Percentiles rank a stretch among this genome's conserved stretches.
Evolutionary conservation across 2,797 vertebrate species (phyloP).

Genomic region (Tarsius wallacei): DNA sequence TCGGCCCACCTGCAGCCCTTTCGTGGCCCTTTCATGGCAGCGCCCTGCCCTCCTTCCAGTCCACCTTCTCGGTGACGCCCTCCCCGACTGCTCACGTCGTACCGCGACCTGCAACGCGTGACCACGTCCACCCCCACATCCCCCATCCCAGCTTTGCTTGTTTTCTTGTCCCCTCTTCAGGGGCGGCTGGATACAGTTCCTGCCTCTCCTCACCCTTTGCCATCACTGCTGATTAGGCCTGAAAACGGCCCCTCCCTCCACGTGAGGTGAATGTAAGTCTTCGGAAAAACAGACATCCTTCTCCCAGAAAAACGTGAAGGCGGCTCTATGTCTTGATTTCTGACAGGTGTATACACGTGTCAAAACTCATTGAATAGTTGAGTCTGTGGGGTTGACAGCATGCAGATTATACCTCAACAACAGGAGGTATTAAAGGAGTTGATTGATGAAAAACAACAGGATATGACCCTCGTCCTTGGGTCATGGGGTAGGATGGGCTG

Average conservation of each 20-base stretch:
- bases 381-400: background rate
- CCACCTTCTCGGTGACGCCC: background rate
- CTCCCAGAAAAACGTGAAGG: background rate
- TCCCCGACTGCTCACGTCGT: background rate
- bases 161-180: background rate
- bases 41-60: background rate
- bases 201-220: background rate
- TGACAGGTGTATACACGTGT: background rate
- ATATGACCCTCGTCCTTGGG: background rate
- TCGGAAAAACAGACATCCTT: background rate
- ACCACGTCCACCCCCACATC: background rate
- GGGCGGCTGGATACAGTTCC: background rate
- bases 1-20: accelerated
- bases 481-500: background rate
- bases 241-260: background rate
- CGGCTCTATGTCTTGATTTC: background rate
- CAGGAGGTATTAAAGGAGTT: background rate
- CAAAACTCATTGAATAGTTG: background rate
- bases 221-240: background rate
- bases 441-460: background rate
- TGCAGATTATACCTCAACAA: background rate
- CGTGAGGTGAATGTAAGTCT: background rate
- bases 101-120: background rate
- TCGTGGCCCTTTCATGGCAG: too few relatives aligned
- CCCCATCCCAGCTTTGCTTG: background rate